Evolutionary conservation across 2,113 vertebrate species (phyloP), one percentile per base, ranked within the genome.

Genomic region (Pituophis catenifer): DNA sequence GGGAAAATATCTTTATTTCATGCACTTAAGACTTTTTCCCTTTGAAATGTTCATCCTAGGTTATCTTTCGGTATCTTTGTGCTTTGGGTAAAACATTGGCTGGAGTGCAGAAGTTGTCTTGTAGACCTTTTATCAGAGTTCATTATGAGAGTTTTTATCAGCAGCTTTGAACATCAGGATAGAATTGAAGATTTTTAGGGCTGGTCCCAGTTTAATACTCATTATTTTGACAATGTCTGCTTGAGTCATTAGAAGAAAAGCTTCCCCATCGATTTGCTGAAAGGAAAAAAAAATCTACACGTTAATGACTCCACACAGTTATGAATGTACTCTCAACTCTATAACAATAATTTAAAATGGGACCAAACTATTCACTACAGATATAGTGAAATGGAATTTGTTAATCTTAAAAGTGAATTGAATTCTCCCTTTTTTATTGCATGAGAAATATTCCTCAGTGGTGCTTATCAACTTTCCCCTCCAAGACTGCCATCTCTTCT

Each of bases 141-240:
- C 98, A 93, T 98, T 98, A 96, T 98, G 98, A 58, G 98, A 98
- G 93, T 98, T 98, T 91, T 98, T 98, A 95, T 99, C 98, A 58
- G 98, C 98, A 52, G 98, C 98, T 97, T 98, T 98, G 97, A 99
- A 98, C 98, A 99, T 99, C 96, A 99, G 97, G 94, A 99, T 98
- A 87, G 98, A 98, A 96, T 98, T 98, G 97, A 98, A 98, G 96
- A 98, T 99, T 97, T 99, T 99, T 93, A 98, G 97, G 92, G 98
- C 98, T 89, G 98, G 98, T 94, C 98, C 98, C 94, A 99, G 96
- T 95, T 99, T 99, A 96, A 99, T 98, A 96, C 98, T 98, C 98
- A 99, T 98, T 95, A 99, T 98, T 97, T 98, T 98, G 86, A 99
- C 98, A 97, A 99, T 98, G 97, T 99, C 98, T 93, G 98, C 98